phyloP scores from a whole-genome alignment of 2,797 vertebrate genomes.

The Microctenopoma steveboyesi region DNA sequence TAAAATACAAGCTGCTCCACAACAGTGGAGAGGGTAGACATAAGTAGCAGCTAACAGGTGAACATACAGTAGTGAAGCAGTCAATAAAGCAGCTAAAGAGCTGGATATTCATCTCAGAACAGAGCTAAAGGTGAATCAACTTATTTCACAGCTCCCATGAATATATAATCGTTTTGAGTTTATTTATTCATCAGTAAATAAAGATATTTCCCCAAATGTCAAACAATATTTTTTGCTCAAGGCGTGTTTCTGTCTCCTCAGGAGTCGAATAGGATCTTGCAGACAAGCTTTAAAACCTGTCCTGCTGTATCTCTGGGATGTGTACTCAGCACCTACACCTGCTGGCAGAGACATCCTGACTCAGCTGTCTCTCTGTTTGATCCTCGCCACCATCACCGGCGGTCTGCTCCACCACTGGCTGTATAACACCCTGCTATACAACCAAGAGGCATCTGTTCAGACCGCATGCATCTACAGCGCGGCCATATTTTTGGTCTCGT shows the following conservation, averaged over 20 bases:
- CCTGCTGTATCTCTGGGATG: slow-evolving; percentile 78
- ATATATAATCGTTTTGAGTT: too few species aligned
- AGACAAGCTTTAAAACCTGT: slow-evolving; percentile 35
- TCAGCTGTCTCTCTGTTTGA: slow-evolving; percentile 85
- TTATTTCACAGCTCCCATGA: too few species aligned
- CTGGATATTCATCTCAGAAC: too few species aligned
- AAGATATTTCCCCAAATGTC: background rate
- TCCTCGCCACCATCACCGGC: slow-evolving; percentile 69
- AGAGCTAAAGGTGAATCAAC: too few species aligned
- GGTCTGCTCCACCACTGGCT: slow-evolving; percentile 88
- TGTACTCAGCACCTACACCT: slow-evolving; percentile 86
- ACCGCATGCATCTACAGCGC: slow-evolving; percentile 74
- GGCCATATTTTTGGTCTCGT: slow-evolving; percentile 77
- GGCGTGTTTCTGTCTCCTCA: slow-evolving; percentile 21
- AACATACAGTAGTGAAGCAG: too few species aligned
- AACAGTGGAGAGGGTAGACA: too few species aligned
- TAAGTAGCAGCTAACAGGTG: too few species aligned
- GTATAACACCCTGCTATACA: slow-evolving; percentile 80
- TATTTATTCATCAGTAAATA: background rate
- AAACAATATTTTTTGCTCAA: background rate
- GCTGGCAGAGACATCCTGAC: slow-evolving; percentile 75
- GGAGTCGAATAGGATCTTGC: slow-evolving; percentile 32
- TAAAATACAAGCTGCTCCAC: too few species aligned
- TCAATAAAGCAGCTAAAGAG: too few species aligned
- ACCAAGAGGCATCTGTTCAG: slow-evolving; percentile 45